phyloP scores from a whole-genome alignment of 2,797 vertebrate species.

The Thunnus albacares region DNA sequence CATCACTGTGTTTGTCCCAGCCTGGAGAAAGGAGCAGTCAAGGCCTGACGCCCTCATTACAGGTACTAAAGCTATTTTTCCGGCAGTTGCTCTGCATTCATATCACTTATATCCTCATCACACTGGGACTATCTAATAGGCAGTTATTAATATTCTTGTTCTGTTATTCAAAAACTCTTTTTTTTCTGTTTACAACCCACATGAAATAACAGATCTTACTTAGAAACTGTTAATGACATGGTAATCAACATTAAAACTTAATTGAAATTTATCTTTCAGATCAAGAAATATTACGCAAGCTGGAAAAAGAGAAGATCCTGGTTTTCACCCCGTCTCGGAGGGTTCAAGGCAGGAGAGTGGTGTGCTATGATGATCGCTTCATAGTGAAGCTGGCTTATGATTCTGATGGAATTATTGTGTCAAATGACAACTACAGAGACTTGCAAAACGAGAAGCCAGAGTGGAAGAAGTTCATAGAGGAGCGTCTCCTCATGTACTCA shows the following conservation, averaged over 20 bases:
- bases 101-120: no score
- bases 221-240: not conserved
- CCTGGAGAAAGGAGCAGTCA: conserved; percentile 99
- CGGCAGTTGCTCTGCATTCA: not conserved
- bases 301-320: conserved; percentile 98
- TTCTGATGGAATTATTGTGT: conserved; percentile 99
- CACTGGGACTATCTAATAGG: no score
- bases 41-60: conserved; percentile 97
- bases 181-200: not conserved
- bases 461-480: conserved; percentile 99
- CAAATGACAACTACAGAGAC: conserved; percentile 99
- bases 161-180: no score
- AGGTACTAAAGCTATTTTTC: conserved; percentile 83
- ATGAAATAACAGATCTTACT: not conserved
- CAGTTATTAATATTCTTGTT: no score
- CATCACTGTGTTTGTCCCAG: conserved; percentile 98
- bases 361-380: conserved; percentile 99
- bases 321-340: conserved; percentile 98
- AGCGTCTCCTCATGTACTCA: conserved; percentile 98
- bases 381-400: conserved; percentile 99
- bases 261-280: conserved; percentile 82
- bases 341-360: conserved; percentile 97
- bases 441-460: conserved; percentile 99
- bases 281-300: conserved; percentile 96
- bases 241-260: not conserved